A percentile compares a stretch with the other conserved stretches of the same genome.
Conservation (phyloP, 2,888 invertebrate genomes). For the Tricholauxania praeusta region DNA sequence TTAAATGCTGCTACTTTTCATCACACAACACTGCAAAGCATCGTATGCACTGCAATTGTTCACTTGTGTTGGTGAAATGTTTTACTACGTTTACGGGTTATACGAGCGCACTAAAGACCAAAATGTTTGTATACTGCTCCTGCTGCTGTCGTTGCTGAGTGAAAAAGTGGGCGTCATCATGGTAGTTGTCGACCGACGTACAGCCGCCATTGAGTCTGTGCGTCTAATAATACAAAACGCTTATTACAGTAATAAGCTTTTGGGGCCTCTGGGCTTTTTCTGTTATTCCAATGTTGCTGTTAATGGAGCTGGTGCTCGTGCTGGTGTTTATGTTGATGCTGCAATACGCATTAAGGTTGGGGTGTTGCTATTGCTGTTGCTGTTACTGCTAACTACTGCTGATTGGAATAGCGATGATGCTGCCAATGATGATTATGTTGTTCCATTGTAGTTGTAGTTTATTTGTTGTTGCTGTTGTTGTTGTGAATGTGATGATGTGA, state of each 20-base stretch:
- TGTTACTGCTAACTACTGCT: background rate
- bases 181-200: background rate
- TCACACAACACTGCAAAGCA: too few species aligned
- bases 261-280: conserved; percentile 1
- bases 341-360: too few species aligned
- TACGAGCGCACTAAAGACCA: too few species aligned
- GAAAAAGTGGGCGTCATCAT: background rate
- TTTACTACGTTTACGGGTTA: too few species aligned
- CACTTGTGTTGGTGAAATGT: too few species aligned
- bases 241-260: conserved; percentile 24
- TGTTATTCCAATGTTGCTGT: background rate
- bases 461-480: background rate
- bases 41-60: too few species aligned
- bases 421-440: background rate
- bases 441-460: background rate
- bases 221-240: conserved; percentile 23
- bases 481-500: conserved; percentile 6
- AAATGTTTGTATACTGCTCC: too few species aligned
- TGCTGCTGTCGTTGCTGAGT: background rate
- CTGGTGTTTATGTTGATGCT: too few species aligned
- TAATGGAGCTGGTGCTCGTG: too few species aligned
- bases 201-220: background rate
- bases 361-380: background rate
- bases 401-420: too few species aligned
- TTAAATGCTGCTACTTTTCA: too few species aligned